A percentile compares a stretch with the other conserved stretches of the same genome.
These are phyloP conservation scores for Drosophila nr. perissopoda DNA, from an alignment of 2,888 invertebrate genomes.

Conservation along the genomic window DNA sequence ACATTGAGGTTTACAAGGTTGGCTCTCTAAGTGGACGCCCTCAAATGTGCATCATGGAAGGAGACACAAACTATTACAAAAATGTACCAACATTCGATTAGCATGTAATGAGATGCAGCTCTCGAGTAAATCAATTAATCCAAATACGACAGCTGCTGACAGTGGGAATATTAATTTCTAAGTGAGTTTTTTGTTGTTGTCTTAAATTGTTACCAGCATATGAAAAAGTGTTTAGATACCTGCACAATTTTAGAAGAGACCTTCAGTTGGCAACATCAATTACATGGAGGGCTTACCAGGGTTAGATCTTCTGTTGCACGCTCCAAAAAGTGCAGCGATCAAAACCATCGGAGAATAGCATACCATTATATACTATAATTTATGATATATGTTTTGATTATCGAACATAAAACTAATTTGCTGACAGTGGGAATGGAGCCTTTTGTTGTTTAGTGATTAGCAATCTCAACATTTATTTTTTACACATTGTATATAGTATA, in stretches of 20 bases:
- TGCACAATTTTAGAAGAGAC: slow-evolving; percentile 40
- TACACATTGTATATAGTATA: not conserved
- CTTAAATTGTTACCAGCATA: not conserved
- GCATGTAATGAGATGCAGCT: not conserved
- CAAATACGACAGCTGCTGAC: slow-evolving; percentile 17
- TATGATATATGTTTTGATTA: slow-evolving; percentile 51
- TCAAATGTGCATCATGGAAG: not conserved
- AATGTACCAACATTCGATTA: not conserved
- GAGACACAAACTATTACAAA: not conserved
- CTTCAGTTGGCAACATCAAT: slow-evolving; percentile 39
- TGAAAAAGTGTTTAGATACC: slow-evolving; percentile 17
- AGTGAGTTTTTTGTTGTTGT: not conserved
- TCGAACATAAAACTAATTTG: slow-evolving; percentile 58
- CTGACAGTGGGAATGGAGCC: slow-evolving; percentile 60
- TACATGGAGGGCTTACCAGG: slow-evolving; percentile 17
- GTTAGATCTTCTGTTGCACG: slow-evolving; percentile 24
- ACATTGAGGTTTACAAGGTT: not conserved
- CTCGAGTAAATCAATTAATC: slow-evolving; percentile 5
- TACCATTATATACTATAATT: slow-evolving; percentile 32
- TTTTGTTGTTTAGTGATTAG: slow-evolving; percentile 24
- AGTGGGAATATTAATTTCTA: not conserved
- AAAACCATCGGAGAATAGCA: slow-evolving; percentile 21
- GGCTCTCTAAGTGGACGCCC: not conserved
- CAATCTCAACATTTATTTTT: slow-evolving; percentile 1
- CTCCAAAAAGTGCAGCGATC: slow-evolving; percentile 41